phyloP scores from a whole-genome alignment of 2,888 invertebrate species.

The Idaea dimidiata region DNA sequence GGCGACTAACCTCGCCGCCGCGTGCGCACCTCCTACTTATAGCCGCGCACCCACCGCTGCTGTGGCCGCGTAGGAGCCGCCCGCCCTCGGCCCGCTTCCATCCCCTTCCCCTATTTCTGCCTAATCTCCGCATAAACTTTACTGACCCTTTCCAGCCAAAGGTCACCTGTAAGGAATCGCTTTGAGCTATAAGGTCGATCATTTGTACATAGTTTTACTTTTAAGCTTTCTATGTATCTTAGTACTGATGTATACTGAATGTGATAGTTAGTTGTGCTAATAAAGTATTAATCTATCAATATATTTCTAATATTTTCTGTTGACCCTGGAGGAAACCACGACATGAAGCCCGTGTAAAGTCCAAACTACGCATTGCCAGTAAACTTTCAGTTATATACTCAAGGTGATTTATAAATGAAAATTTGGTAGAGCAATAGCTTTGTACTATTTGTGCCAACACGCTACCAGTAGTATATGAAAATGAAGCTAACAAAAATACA shows the following conservation, averaged over 20 bases:
- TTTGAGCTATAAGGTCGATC: too few species aligned
- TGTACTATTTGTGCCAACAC: neutral
- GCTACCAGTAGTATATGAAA: neutral
- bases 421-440: neutral
- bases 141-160: too few species aligned
- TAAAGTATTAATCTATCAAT: too few species aligned
- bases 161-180: too few species aligned
- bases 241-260: too few species aligned
- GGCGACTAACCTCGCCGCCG: slow-evolving; percentile 79
- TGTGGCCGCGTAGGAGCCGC: slow-evolving; percentile 21
- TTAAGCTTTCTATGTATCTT: too few species aligned
- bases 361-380: neutral
- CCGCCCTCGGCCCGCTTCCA: slow-evolving; percentile 22
- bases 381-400: slow-evolving; percentile 6
- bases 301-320: neutral
- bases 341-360: neutral
- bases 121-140: too few species aligned
- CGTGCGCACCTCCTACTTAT: slow-evolving; percentile 75
- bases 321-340: neutral
- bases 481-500: slow-evolving; percentile 7
- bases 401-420: slow-evolving; percentile 11
- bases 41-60: slow-evolving; percentile 64
- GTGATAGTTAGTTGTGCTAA: too few species aligned
- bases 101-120: slow-evolving; percentile 13
- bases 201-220: too few species aligned